Evolutionary conservation across 2,113 vertebrate species (phyloP).

Genomic region (Elephas maximus): DNA sequence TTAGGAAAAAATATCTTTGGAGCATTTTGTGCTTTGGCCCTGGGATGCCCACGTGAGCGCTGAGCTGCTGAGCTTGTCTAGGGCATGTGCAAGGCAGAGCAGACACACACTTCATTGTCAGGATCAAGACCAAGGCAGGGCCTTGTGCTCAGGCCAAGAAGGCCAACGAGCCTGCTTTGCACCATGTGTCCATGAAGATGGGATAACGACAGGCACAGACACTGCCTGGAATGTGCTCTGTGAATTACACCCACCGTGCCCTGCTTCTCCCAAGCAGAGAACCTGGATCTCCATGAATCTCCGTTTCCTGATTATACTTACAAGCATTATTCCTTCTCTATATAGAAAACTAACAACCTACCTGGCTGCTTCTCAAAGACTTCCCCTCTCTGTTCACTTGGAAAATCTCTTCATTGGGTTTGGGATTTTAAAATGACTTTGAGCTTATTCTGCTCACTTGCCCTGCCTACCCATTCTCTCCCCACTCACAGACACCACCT

Average conservation of each 20-base stretch:
- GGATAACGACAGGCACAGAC: accelerated
- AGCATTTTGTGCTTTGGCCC: not conserved
- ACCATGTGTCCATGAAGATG: not conserved
- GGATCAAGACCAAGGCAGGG: too few species aligned
- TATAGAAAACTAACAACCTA: not conserved
- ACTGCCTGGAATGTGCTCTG: not conserved
- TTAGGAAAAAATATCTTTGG: not conserved
- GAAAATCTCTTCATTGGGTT: not conserved
- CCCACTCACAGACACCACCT: not conserved
- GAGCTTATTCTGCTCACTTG: not conserved
- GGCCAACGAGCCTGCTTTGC: not conserved
- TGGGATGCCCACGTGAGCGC: not conserved
- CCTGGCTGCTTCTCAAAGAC: not conserved
- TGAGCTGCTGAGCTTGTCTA: not conserved
- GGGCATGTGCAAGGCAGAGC: not conserved
- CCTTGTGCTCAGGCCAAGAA: not conserved
- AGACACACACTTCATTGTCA: not conserved
- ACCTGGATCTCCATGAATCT: not conserved
- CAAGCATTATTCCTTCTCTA: not conserved
- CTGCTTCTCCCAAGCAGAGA: not conserved
- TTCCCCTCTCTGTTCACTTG: not conserved
- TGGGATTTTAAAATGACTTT: not conserved
- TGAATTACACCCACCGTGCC: not conserved
- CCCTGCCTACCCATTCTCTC: not conserved
- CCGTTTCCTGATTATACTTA: not conserved